These are phyloP conservation scores for Corythornis leucogaster DNA, from an alignment of 2,797 vertebrate genomes.

Conservation along the genomic window DNA sequence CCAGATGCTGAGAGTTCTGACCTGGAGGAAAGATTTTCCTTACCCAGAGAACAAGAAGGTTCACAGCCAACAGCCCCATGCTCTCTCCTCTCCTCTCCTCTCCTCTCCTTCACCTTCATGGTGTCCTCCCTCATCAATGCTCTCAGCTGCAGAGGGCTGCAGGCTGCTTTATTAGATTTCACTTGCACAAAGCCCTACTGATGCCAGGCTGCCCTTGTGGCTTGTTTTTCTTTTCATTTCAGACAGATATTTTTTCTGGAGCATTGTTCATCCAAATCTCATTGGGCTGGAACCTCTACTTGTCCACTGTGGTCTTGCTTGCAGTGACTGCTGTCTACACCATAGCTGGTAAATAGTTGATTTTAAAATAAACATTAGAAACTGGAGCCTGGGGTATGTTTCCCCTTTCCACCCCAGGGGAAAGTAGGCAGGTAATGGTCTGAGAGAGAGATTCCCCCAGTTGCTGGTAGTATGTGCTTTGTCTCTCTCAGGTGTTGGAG, in stretches of 20 bases:
- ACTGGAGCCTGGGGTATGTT: not conserved
- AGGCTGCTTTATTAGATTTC: conserved; percentile 41
- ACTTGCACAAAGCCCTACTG: not conserved
- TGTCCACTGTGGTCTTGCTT: conserved; percentile 88
- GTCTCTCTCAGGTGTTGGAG: not conserved
- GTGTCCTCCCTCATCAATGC: not conserved
- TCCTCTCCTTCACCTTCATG: not conserved
- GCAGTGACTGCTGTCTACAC: conserved; percentile 91
- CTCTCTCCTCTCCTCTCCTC: not conserved
- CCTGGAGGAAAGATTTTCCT: not conserved
- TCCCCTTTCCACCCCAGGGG: not conserved
- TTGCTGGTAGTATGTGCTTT: not conserved
- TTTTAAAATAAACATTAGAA: not conserved
- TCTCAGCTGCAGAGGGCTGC: conserved; percentile 2
- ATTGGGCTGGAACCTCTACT: conserved; percentile 93
- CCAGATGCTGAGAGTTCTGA: not conserved
- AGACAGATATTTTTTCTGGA: conserved; percentile 94
- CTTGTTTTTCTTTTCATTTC: conserved; percentile 45
- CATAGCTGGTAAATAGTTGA: conserved; percentile 84
- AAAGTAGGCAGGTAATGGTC: not conserved
- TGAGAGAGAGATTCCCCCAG: not conserved
- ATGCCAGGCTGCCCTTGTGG: not conserved
- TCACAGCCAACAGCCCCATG: not conserved
- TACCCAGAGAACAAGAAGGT: not conserved
- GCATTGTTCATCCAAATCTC: conserved; percentile 90